Evolutionary conservation across 2,113 vertebrate species (phyloP).

Genomic region (Lagopus leucura): DNA sequence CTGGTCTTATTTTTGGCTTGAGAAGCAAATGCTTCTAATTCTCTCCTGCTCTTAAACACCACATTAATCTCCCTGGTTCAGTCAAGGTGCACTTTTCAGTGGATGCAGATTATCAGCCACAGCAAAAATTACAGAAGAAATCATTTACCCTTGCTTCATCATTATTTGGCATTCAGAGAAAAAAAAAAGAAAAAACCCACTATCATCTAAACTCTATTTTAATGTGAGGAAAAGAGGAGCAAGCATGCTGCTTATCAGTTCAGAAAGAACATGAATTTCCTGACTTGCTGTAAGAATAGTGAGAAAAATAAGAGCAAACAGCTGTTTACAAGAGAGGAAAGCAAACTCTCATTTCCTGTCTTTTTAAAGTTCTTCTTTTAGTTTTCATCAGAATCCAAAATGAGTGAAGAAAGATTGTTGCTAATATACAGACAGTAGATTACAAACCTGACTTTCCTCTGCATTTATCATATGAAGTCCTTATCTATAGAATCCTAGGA

Average conservation of each 20-base stretch:
- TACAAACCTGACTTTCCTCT: background rate
- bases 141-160: background rate
- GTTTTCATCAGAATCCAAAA: background rate
- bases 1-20: background rate
- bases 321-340: background rate
- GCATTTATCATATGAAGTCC: background rate
- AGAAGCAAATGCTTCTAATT: background rate
- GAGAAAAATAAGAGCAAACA: constrained; percentile 11
- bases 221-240: background rate
- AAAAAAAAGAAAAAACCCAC: background rate
- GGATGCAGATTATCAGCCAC: background rate
- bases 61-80: background rate
- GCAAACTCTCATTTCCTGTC: background rate
- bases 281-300: background rate
- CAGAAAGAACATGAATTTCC: background rate
- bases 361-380: background rate
- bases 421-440: background rate
- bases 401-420: background rate
- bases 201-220: background rate
- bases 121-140: background rate
- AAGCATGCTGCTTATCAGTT: background rate
- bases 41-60: background rate
- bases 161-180: background rate
- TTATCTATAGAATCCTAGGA: background rate
- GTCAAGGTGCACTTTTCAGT: background rate